phyloP scores from a whole-genome alignment of 2,797 vertebrate species.

The Enteromius mattozi region DNA sequence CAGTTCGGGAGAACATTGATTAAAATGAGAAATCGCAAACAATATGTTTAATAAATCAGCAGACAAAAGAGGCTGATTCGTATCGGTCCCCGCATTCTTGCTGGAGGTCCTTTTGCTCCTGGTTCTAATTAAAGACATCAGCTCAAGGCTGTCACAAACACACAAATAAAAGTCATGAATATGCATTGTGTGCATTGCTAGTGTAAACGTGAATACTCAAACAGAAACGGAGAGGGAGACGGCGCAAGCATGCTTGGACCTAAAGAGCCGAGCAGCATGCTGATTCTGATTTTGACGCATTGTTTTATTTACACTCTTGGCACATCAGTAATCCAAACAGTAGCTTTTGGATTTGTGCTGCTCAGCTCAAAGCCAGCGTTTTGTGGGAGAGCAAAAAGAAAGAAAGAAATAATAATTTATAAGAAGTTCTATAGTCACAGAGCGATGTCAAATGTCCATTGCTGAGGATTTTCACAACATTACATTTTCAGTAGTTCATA shows the following conservation, averaged over 20 bases:
- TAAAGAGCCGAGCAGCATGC: conserved; percentile 6
- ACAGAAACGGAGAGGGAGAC: conserved; percentile 7
- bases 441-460: conserved; percentile 6
- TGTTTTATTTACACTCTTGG: conserved; percentile 39
- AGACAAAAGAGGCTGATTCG: conserved; percentile 78
- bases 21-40: conserved; percentile 78
- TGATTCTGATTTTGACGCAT: conserved; percentile 24
- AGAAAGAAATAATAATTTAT: background rate
- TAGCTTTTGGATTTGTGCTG: conserved; percentile 22
- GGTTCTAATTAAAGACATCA: conserved; percentile 74
- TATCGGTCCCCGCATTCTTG: conserved; percentile 71
- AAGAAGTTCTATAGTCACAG: background rate
- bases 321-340: conserved; percentile 30
- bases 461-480: conserved; percentile 3
- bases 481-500: background rate
- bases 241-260: background rate
- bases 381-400: background rate
- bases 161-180: conserved; percentile 70
- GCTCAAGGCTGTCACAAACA: conserved; percentile 62
- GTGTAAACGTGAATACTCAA: conserved; percentile 24
- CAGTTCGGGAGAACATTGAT: conserved; percentile 76
- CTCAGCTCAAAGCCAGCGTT: conserved; percentile 1
- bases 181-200: conserved; percentile 61
- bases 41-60: conserved; percentile 73
- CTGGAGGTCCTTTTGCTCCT: conserved; percentile 69